phyloP scores from a whole-genome alignment of 2,888 invertebrate genomes.

The Caenorhabditis virilis region DNA sequence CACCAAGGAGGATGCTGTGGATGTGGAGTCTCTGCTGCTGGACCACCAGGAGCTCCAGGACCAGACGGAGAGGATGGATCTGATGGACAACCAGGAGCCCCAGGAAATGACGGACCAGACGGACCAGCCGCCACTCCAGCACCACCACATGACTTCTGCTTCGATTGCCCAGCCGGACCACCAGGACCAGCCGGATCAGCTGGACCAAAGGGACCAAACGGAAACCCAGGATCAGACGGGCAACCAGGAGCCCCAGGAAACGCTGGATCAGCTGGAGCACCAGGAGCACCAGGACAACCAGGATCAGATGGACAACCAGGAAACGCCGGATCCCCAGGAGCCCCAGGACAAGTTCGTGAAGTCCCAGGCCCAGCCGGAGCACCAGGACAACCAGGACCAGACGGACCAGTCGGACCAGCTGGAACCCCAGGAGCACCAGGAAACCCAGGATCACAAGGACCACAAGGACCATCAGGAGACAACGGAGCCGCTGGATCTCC shows the following conservation, averaged over 20 bases:
- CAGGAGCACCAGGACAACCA: conserved; percentile 43
- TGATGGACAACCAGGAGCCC: conserved; percentile 54
- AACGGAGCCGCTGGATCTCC: conserved; percentile 49
- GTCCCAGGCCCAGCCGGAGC: conserved; percentile 40
- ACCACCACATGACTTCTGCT: conserved; percentile 51
- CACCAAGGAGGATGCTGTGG: conserved; percentile 53
- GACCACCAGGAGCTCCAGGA: conserved; percentile 53
- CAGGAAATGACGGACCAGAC: conserved; percentile 57
- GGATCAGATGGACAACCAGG: conserved; percentile 45
- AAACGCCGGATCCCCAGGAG: conserved; percentile 33
- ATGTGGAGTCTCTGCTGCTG: conserved; percentile 44
- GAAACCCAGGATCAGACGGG: conserved; percentile 58
- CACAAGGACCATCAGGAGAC: conserved; percentile 42
- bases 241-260: conserved; percentile 52
- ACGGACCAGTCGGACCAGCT: conserved; percentile 52
- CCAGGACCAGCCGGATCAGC: conserved; percentile 46
- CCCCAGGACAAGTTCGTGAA: conserved; percentile 9
- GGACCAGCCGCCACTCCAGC: conserved; percentile 54
- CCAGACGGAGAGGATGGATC: conserved; percentile 50
- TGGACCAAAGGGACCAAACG: conserved; percentile 62
- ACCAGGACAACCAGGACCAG: conserved; percentile 44
- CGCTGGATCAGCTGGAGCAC: conserved; percentile 46
- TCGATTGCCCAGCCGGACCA: conserved; percentile 53
- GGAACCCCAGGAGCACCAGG: conserved; percentile 47
- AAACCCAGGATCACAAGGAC: conserved; percentile 46